phyloP scores from a whole-genome alignment of 2,797 vertebrate species.

The Borostomias antarcticus region DNA sequence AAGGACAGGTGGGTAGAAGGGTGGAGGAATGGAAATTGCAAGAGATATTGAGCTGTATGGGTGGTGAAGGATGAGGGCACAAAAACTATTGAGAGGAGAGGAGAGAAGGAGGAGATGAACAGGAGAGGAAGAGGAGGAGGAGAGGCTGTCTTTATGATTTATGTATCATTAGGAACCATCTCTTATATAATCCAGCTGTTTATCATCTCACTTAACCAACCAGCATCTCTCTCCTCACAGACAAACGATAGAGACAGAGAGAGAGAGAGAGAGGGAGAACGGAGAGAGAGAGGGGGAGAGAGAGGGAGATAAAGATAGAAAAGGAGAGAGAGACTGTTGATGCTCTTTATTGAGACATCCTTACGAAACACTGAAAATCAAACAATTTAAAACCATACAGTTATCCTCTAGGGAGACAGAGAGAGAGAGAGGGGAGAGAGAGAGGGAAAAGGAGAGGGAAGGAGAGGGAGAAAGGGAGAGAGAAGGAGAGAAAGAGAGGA shows the following conservation, averaged over 20 bases:
- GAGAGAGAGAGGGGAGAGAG: not conserved
- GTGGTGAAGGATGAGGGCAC: not conserved
- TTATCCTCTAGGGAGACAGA: no score
- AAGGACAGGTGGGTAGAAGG: no score
- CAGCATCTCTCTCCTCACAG: slow-evolving; percentile 13
- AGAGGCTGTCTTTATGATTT: slow-evolving; percentile 26
- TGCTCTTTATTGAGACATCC: no score
- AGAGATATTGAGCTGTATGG: no score
- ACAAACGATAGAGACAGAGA: slow-evolving; percentile 42
- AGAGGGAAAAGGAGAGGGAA: not conserved
- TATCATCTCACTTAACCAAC: slow-evolving; percentile 15
- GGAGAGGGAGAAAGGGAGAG: no score
- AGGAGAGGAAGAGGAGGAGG: not conserved
- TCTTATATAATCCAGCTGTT: slow-evolving; percentile 28
- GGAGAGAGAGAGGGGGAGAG: no score
- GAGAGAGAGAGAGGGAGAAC: slow-evolving; percentile 21
- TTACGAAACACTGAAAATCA: no score
- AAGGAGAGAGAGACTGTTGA: no score
- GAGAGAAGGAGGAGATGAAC: not conserved
- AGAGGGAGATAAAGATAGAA: not conserved
- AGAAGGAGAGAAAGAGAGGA: not conserved
- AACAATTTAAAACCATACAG: no score
- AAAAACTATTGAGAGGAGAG: no score
- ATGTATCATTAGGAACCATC: slow-evolving; percentile 24
- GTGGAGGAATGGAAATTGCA: not conserved